phyloP scores from a whole-genome alignment of 2,797 vertebrate species.

The Saxicola maurus region DNA sequence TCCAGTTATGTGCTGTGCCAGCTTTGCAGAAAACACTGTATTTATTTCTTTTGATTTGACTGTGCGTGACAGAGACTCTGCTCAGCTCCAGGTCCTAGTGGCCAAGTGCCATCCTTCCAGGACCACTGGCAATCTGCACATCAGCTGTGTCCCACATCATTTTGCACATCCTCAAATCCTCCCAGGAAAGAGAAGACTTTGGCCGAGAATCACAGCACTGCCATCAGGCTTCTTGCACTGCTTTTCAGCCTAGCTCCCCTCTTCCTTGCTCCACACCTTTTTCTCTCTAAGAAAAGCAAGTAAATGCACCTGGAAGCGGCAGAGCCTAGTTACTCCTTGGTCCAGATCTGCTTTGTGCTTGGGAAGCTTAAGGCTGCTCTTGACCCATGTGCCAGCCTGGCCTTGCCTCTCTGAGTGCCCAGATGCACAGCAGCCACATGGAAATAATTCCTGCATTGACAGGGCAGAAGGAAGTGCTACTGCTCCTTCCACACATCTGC shows the following conservation, averaged over 20 bases:
- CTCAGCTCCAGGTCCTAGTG: background rate
- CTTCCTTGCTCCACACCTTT: background rate
- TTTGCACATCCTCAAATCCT: background rate
- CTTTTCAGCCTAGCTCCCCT: background rate
- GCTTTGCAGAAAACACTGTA: background rate
- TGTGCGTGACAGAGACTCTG: background rate
- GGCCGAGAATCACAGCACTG: background rate
- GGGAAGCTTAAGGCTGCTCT: background rate
- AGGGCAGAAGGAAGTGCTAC: background rate
- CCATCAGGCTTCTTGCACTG: background rate
- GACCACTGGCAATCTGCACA: background rate
- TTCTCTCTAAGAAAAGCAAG: background rate
- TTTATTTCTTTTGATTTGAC: background rate
- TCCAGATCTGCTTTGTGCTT: background rate
- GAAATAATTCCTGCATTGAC: background rate
- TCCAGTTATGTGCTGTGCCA: background rate
- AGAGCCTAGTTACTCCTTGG: background rate
- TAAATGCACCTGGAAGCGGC: background rate
- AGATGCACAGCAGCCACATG: background rate
- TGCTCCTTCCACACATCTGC: constrained; percentile 23
- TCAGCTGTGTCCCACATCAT: background rate
- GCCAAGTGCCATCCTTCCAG: background rate
- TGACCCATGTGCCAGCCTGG: accelerated
- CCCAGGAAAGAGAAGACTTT: background rate
- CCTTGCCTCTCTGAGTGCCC: background rate